phyloP scores from a whole-genome alignment of 2,113 vertebrate species.

The Macquaria australasica region DNA sequence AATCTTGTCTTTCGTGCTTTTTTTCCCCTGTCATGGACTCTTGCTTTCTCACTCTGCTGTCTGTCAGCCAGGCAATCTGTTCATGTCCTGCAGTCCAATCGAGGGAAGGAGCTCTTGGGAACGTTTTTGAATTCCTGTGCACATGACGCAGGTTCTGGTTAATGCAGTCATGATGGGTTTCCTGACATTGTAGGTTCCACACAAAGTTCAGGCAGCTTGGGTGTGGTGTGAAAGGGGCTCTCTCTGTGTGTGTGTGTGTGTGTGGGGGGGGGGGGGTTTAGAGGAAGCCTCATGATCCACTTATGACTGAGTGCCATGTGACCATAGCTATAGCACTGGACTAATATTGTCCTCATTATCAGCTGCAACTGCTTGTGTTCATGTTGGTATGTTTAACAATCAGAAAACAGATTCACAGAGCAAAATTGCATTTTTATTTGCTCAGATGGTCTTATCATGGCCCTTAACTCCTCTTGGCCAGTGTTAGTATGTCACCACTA shows the following conservation, averaged over 20 bases:
- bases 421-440: slow-evolving; percentile 4
- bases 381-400: background rate
- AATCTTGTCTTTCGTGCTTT: background rate
- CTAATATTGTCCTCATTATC: slow-evolving; percentile 20
- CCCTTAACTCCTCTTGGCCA: background rate
- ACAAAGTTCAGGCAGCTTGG: background rate
- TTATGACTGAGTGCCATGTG: slow-evolving; percentile 72
- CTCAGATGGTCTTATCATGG: background rate
- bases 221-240: slow-evolving; percentile 20
- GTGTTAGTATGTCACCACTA: background rate
- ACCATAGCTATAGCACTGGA: slow-evolving; percentile 28
- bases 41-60: background rate
- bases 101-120: background rate
- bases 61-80: background rate
- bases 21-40: background rate
- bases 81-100: background rate
- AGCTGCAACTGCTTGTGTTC: slow-evolving; percentile 18
- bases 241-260: slow-evolving; percentile 25
- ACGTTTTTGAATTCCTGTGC: slow-evolving; percentile 13
- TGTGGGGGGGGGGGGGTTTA: slow-evolving; percentile 35
- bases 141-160: background rate
- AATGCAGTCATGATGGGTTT: slow-evolving; percentile 31
- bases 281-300: slow-evolving; percentile 68
- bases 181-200: slow-evolving; percentile 42
- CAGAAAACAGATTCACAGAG: background rate